These are phyloP conservation scores for Polyommatus icarus DNA, from an alignment of 2,888 invertebrate genomes.

Conservation along the genomic window DNA sequence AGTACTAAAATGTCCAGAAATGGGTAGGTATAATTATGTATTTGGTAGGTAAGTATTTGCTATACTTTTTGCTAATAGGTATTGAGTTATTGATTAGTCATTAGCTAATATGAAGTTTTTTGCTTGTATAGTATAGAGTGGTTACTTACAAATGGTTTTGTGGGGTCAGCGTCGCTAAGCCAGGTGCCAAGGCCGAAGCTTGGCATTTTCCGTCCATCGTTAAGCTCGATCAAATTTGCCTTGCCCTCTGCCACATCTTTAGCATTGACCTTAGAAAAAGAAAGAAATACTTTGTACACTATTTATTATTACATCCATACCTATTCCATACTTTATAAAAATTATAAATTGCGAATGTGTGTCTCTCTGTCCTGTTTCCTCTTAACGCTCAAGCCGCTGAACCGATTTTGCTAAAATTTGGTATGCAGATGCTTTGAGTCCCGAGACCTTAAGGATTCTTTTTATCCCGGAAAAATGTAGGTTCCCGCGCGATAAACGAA, in stretches of 20 bases:
- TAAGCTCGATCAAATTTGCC: constrained; percentile 71
- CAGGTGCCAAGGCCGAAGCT: constrained; percentile 83
- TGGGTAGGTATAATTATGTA: too few relatives aligned
- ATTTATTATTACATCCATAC: too few relatives aligned
- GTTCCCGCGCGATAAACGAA: too few relatives aligned
- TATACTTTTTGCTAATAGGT: neutral
- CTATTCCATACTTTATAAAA: too few relatives aligned
- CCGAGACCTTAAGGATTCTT: too few relatives aligned
- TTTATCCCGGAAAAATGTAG: too few relatives aligned
- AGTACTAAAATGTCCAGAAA: too few relatives aligned
- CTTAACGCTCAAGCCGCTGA: too few relatives aligned
- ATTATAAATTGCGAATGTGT: too few relatives aligned
- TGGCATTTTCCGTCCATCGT: constrained; percentile 81
- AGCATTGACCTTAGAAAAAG: neutral
- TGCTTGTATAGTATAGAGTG: neutral
- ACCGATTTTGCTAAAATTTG: too few relatives aligned
- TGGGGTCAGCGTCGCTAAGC: constrained; percentile 61
- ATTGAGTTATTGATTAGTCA: neutral
- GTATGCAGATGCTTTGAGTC: too few relatives aligned
- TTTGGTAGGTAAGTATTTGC: neutral
- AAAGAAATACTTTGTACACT: neutral
- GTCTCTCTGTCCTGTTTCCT: too few relatives aligned
- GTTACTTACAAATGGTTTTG: constrained; percentile 47
- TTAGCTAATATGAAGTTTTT: neutral
- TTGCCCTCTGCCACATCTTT: constrained; percentile 41